Evolutionary conservation across 1,140 invertebrate species (phyloP).

Genomic region (Phenacoccus solenopsis): DNA sequence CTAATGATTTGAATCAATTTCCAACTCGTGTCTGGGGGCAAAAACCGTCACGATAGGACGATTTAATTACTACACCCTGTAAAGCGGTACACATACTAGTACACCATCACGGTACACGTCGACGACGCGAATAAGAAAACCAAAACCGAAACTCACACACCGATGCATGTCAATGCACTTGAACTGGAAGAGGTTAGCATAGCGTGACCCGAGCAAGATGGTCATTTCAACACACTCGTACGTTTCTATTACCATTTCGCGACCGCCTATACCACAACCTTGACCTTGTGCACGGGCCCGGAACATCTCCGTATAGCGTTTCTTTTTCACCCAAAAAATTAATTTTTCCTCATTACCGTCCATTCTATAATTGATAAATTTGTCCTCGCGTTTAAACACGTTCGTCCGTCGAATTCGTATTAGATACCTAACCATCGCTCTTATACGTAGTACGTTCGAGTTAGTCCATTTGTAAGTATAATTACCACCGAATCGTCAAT

Average conservation of each 20-base stretch:
- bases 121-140: too few relatives aligned
- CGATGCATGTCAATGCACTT: slow-evolving; percentile 1
- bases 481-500: too few relatives aligned
- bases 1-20: too few relatives aligned
- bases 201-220: neutral
- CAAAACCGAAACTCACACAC: too few relatives aligned
- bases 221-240: too few relatives aligned
- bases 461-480: neutral
- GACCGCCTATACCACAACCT: neutral
- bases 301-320: neutral
- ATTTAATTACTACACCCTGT: too few relatives aligned
- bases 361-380: neutral
- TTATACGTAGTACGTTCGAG: too few relatives aligned
- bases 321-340: neutral
- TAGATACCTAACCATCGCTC: too few relatives aligned
- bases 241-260: neutral
- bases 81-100: too few relatives aligned
- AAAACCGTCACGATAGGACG: too few relatives aligned
- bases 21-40: too few relatives aligned
- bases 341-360: neutral
- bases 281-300: neutral
- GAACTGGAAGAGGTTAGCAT: neutral
- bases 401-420: neutral
- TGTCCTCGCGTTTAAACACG: neutral
- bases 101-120: neutral